phyloP scores from a whole-genome alignment of 2,113 vertebrate species.

The Gymnogyps californianus region DNA sequence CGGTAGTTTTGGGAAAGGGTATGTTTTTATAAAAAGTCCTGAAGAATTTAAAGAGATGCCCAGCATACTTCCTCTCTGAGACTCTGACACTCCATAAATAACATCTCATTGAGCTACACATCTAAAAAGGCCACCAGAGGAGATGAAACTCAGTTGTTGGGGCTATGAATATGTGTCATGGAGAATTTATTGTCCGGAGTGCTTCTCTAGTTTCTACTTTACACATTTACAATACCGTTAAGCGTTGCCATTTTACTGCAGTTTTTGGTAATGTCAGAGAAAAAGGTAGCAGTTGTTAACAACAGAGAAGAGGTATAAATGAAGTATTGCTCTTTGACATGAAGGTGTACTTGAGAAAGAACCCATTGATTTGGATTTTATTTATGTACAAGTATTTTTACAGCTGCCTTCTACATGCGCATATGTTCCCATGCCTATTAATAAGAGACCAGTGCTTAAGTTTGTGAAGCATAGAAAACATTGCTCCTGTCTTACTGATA shows the following conservation, averaged over 20 bases:
- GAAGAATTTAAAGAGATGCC: not conserved
- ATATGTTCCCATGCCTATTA: constrained; percentile 1
- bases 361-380: not conserved
- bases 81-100: constrained; percentile 15
- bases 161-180: not conserved
- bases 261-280: not conserved
- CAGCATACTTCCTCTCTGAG: not conserved
- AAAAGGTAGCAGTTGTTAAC: not conserved
- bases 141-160: not conserved
- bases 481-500: not conserved
- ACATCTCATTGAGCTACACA: not conserved
- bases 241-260: not conserved
- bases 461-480: not conserved
- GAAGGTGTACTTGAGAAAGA: not conserved
- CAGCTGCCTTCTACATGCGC: not conserved
- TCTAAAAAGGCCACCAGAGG: not conserved
- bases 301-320: not conserved
- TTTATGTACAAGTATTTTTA: constrained; percentile 17
- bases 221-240: not conserved
- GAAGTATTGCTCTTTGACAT: not conserved
- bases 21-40: not conserved
- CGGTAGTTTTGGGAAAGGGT: not conserved
- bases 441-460: not conserved
- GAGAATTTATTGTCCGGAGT: not conserved
- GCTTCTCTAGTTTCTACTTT: not conserved